phyloP scores from a whole-genome alignment of 2,797 vertebrate genomes.

The Sebastes trivittatus region DNA sequence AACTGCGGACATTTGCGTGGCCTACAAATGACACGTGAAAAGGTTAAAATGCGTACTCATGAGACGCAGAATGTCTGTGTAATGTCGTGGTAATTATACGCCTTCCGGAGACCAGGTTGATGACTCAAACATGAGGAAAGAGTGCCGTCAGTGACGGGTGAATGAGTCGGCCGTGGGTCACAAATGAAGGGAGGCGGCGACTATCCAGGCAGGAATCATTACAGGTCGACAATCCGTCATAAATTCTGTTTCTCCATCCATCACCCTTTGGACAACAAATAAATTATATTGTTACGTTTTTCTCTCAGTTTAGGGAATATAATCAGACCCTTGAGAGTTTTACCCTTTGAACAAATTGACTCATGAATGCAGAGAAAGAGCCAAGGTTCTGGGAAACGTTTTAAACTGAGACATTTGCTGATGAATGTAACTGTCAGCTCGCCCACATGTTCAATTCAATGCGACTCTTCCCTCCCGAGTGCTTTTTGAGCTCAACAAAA shows the following conservation, averaged over 20 bases:
- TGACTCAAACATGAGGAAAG: constrained; percentile 7
- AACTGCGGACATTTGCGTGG: no score
- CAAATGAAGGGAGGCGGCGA: constrained; percentile 5
- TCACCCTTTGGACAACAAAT: not conserved
- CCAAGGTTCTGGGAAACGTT: constrained; percentile 1
- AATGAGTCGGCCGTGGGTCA: not conserved
- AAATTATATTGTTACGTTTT: not conserved
- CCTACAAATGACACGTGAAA: no score
- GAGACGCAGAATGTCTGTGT: no score
- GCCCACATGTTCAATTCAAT: not conserved
- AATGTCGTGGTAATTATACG: no score
- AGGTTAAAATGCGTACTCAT: no score
- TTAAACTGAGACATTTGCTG: not conserved
- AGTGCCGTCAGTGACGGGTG: not conserved
- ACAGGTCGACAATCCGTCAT: constrained; percentile 19
- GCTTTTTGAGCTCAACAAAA: not conserved
- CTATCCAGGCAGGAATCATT: constrained; percentile 18
- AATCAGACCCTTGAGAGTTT: not conserved
- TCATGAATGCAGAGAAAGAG: not conserved
- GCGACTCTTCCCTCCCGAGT: not conserved
- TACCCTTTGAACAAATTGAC: not conserved
- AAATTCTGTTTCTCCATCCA: not conserved
- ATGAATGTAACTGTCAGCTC: not conserved
- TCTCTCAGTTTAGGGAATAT: not conserved
- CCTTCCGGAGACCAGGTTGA: no score